Evolutionary conservation across 2,113 vertebrate species (phyloP).

Genomic region (Puntigrus tetrazona): DNA sequence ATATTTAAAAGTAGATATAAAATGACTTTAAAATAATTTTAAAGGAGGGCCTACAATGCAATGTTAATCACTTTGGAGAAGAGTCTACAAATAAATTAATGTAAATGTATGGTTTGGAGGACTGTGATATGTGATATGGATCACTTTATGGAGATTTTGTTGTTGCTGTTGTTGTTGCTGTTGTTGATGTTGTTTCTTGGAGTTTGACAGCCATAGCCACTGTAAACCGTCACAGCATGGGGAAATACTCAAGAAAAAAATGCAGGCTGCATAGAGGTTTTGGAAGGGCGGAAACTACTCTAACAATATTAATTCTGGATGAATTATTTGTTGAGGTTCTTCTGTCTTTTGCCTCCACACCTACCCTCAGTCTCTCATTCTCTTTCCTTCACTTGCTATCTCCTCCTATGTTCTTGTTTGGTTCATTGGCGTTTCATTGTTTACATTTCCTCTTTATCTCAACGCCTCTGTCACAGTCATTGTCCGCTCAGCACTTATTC

Average conservation of each 20-base stretch:
- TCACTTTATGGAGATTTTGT: not conserved
- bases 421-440: constrained; percentile 13
- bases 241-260: not conserved
- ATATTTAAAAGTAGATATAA: not conserved
- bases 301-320: not conserved
- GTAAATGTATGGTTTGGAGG: not conserved
- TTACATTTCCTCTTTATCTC: constrained; percentile 3
- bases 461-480: not conserved
- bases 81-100: not conserved
- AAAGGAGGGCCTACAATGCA: not conserved
- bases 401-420: not conserved
- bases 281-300: not conserved
- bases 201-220: not conserved
- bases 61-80: not conserved
- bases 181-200: not conserved
- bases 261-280: not conserved
- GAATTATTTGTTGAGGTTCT: not conserved
- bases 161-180: too few relatives aligned
- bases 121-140: not conserved
- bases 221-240: not conserved
- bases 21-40: not conserved
- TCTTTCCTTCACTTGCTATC: constrained; percentile 1
- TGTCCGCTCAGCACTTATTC: constrained; percentile 2
- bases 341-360: not conserved
- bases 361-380: constrained; percentile 6